These are phyloP conservation scores for Melanotaenia boesemani DNA, from an alignment of 2,797 vertebrate species.

Conservation along the genomic window DNA sequence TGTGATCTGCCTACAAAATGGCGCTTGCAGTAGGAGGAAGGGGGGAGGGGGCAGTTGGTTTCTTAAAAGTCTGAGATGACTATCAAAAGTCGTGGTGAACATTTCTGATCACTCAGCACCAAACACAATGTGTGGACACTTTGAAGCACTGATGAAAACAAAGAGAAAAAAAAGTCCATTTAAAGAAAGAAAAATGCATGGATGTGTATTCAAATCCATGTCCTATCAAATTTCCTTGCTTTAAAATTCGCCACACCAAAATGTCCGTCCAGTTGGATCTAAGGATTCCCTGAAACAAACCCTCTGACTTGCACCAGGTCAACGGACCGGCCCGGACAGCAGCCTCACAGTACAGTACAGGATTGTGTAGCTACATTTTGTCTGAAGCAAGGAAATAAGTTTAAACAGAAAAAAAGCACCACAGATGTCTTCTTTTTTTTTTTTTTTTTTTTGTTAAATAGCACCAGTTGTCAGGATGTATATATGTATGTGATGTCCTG, in stretches of 20 bases:
- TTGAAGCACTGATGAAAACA: slow-evolving; percentile 47
- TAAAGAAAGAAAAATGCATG: slow-evolving; percentile 40
- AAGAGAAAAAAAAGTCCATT: slow-evolving; percentile 26
- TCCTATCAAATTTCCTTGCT: slow-evolving; percentile 47
- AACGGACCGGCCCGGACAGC: slow-evolving; percentile 32
- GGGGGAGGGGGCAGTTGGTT: neutral
- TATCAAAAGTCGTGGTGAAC: slow-evolving; percentile 39
- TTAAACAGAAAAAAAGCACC: slow-evolving; percentile 78
- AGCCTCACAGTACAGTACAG: slow-evolving; percentile 70
- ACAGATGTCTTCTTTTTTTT: slow-evolving; percentile 70
- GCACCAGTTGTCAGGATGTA: slow-evolving; percentile 85
- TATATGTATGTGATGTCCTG: slow-evolving; percentile 29
- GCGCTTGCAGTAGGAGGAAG: neutral
- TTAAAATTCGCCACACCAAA: slow-evolving; percentile 43
- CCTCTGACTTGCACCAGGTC: slow-evolving; percentile 9
- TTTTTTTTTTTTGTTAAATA: slow-evolving; percentile 65
- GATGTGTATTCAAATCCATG: slow-evolving; percentile 49
- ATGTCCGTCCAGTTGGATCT: slow-evolving; percentile 48
- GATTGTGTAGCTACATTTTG: slow-evolving; percentile 78
- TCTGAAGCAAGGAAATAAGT: slow-evolving; percentile 74
- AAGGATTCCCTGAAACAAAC: slow-evolving; percentile 68
- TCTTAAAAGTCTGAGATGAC: slow-evolving; percentile 18
- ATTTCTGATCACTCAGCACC: slow-evolving; percentile 73
- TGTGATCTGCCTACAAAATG: neutral
- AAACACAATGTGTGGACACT: slow-evolving; percentile 67